Evolutionary conservation across 2,888 invertebrate genomes (phyloP), one percentile per base, ranked within the genome.

Genomic region (Aleiodes testaceus): DNA sequence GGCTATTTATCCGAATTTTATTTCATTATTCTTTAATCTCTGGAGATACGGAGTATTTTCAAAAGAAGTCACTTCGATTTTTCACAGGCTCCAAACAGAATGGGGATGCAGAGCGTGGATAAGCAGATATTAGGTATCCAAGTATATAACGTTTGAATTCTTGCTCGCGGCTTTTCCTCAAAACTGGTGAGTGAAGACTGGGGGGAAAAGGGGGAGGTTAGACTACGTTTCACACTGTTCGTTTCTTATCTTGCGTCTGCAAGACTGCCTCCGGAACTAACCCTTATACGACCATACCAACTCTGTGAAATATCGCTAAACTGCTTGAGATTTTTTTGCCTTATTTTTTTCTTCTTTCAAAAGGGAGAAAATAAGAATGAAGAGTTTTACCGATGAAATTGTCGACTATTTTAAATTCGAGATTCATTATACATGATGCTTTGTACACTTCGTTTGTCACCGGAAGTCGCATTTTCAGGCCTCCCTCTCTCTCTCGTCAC

Each of bases 361-460:
- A 36, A 36, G 9, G 36, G 36, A 36, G 36, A 36, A 36, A 36
- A 36, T 36, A 11, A 36, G 11, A 36, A 36, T 36, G 36, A 2
- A 11, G 36, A 9, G 6, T 36, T 36, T 6, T 53, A 14, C 14
- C 20, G 22, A 52, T 52, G 12, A 52, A 53, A 55, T 26, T 16
- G 44, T 47, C n/a, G n/a, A n/a, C n/a, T n/a, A n/a, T 72, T 77
- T 75, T 77, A 78, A 79, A 78, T 79, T 70, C 76, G 70, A 80
- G 86, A 85, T 87, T 87, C 87, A 86, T 87, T 87, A 87, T 87
- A 84, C 84, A 82, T 84, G 84, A 84, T 82, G 85, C 66, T 82
- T 85, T 81, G 82, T 79, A 85, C 87, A 86, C 87, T 87, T 87
- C 87, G 87, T 87, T 87, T 86, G 84, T 81, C 83, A 76, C 81